Conservation (phyloP, 2,888 invertebrate genomes). For the Rotaria sp. region DNA sequence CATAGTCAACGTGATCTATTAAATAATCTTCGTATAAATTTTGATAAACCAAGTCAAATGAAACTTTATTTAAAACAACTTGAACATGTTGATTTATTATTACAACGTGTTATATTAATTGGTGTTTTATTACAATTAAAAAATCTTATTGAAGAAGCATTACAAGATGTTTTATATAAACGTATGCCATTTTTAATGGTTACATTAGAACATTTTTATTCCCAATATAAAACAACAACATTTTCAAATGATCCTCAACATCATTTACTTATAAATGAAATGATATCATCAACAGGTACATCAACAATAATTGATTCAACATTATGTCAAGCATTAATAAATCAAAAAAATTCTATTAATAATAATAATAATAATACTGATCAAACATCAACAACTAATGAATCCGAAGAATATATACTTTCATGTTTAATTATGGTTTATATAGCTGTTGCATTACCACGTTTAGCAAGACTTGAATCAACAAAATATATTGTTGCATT, state of each 20-base stretch:
- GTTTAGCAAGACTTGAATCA: slow-evolving; percentile 66
- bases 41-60: slow-evolving; percentile 97
- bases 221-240: slow-evolving; percentile 25
- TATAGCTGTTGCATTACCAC: slow-evolving; percentile 91
- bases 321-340: slow-evolving; percentile 34
- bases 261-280: slow-evolving; percentile 69
- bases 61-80: slow-evolving; percentile 30
- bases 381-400: not conserved
- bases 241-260: not conserved
- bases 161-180: slow-evolving; percentile 77
- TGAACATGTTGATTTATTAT: slow-evolving; percentile 77
- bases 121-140: slow-evolving; percentile 93
- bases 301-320: slow-evolving; percentile 34
- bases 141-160: slow-evolving; percentile 81
- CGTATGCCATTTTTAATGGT: slow-evolving; percentile 89
- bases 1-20: slow-evolving; percentile 64
- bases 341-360: not conserved
- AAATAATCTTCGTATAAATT: slow-evolving; percentile 80
- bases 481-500: slow-evolving; percentile 37
- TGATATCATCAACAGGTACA: slow-evolving; percentile 62
- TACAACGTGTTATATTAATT: slow-evolving; percentile 92
- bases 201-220: slow-evolving; percentile 77
- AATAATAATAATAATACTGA: not conserved
- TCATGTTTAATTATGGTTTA: slow-evolving; percentile 96
- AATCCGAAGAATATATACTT: slow-evolving; percentile 79